Percentiles rank a stretch among this genome's conserved stretches.
Evolutionary conservation across 2,888 invertebrate species (phyloP).

Genomic region (Geophilus truncorum): DNA sequence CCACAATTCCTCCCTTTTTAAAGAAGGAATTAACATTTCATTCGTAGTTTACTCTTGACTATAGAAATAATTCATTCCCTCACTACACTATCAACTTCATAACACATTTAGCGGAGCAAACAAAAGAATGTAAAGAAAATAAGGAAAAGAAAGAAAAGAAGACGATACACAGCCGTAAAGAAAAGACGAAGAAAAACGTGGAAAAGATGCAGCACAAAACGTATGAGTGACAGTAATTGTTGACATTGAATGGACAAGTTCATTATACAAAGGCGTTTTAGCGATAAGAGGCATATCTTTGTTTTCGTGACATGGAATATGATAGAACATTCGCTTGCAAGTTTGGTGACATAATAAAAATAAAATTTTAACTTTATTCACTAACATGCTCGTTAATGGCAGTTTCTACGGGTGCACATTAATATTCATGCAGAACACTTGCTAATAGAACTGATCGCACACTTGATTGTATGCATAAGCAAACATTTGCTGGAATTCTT

Average conservation of each 20-base stretch:
- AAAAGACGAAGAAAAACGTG: background rate
- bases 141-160: background rate
- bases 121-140: background rate
- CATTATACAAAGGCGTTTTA: background rate
- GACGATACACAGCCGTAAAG: background rate
- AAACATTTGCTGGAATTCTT: background rate
- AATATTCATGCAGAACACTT: conserved; percentile 13
- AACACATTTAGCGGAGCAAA: background rate
- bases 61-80: background rate
- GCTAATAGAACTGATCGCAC: background rate
- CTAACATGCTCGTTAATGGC: background rate
- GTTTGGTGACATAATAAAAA: background rate
- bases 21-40: background rate
- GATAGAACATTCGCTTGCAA: background rate
- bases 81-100: background rate
- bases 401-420: background rate
- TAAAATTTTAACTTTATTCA: conserved; percentile 4
- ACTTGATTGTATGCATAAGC: conserved; percentile 16
- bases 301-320: background rate
- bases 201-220: background rate
- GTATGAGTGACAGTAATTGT: background rate
- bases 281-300: background rate
- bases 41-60: background rate
- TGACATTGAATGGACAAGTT: conserved; percentile 14
- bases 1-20: no score